Conservation (phyloP, 2,113 vertebrate species). For the Clinocottus analis region DNA sequence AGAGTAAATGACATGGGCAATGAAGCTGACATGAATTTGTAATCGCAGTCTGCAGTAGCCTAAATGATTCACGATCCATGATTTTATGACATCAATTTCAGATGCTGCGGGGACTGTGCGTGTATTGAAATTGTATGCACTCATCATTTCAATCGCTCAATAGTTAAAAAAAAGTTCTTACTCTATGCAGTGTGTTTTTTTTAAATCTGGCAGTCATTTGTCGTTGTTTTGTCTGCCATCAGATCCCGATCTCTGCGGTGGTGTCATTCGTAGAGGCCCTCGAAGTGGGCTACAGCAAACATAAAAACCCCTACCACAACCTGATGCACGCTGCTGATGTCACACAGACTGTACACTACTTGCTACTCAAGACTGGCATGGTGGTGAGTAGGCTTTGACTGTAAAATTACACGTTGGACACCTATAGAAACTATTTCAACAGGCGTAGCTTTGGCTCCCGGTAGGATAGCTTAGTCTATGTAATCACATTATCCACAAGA, state of each 20-base stretch:
- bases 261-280: conserved; percentile 97
- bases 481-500: conserved; percentile 39
- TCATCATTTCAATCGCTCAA: conserved; percentile 31
- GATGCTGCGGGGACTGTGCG: conserved; percentile 8
- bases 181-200: not conserved
- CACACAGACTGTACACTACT: conserved; percentile 96
- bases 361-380: conserved; percentile 95
- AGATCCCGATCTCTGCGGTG: conserved; percentile 98
- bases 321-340: conserved; percentile 96
- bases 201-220: conserved; percentile 12
- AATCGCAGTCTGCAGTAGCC: conserved; percentile 15
- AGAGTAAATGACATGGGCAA: conserved; percentile 48
- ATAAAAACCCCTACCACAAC: conserved; percentile 99
- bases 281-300: conserved; percentile 97
- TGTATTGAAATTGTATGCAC: not conserved
- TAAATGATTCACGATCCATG: conserved; percentile 34
- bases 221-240: conserved; percentile 55
- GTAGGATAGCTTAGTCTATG: conserved; percentile 13
- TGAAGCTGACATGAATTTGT: conserved; percentile 42
- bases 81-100: conserved; percentile 44
- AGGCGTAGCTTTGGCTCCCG: conserved; percentile 3
- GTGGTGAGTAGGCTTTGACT: conserved; percentile 84
- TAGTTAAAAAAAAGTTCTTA: not conserved
- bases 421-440: not conserved
- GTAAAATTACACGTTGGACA: not conserved